Evolutionary conservation across 2,797 vertebrate species (phyloP), one percentile per base, ranked within the genome.

Genomic region (Tachyglossus aculeatus): DNA sequence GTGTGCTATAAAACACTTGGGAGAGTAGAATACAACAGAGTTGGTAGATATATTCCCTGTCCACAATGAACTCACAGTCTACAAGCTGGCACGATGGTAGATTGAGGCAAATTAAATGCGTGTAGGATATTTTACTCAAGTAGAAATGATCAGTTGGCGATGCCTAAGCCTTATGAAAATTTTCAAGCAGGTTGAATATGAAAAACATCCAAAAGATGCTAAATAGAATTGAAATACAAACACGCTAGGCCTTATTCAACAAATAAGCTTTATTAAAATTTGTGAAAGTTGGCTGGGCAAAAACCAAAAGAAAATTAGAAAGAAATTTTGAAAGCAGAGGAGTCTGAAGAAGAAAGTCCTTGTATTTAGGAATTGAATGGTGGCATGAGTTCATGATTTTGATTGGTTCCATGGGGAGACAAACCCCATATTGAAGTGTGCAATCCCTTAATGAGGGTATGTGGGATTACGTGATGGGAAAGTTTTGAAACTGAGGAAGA

Each of bases 191-290:
- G n/a, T n/a, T n/a, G n/a, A n/a, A n/a, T n/a, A n/a, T n/a, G n/a
- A n/a, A n/a, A n/a, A n/a, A n/a, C n/a, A n/a, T n/a, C n/a, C n/a
- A n/a, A n/a, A n/a, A n/a, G 57, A 57, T 47, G 22, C 36, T 45
- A 67, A 63, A 32, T 27, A 18, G 47, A 59, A 63, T 73, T 76
- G 4, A 73, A 58, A 74, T 51, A 25, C 57, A 59, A 73, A 47
- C 56, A 67, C 2, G 18, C 34, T 52, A 22, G 16, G 22, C 5
- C 38, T 51, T 33, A 21, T 39, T 59, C 60, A 4, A 3, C 43
- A 37, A 15, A 31, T 25, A 14, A 29, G 14, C 22, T 51, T 71
- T 65, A 71, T 38, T 32, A 6, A 21, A 11, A 36, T 38, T 61
- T 65, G 37, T 25, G 22, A 58, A 58, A 77, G 69, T 57, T 71